Evolutionary conservation across 1,140 invertebrate species (phyloP).

Genomic region (Drosophila sturtevanti): DNA sequence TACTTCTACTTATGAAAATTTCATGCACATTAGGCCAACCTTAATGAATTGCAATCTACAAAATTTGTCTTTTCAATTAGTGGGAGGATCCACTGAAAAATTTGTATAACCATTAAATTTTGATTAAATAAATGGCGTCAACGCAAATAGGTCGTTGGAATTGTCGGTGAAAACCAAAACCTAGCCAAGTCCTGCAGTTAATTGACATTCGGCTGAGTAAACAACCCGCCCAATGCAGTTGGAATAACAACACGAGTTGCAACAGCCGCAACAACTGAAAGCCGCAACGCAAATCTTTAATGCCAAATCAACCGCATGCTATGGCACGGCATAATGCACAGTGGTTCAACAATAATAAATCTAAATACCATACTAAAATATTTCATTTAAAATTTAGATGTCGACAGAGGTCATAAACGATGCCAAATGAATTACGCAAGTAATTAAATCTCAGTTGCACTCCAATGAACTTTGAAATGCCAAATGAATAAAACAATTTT

Average conservation of each 20-base stretch:
- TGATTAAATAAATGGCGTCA: constrained; percentile 71
- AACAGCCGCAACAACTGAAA: constrained; percentile 48
- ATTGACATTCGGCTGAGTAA: constrained; percentile 66
- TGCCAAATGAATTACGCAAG: too few species aligned
- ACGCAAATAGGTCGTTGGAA: constrained; percentile 64
- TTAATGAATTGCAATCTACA: constrained; percentile 52
- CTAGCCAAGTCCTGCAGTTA: constrained; percentile 51
- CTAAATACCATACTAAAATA: too few species aligned
- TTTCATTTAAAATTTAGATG: too few species aligned
- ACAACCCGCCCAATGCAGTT: constrained; percentile 39
- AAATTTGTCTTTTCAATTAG: constrained; percentile 73
- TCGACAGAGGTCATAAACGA: neutral
- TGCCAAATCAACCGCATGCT: constrained; percentile 64
- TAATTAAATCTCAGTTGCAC: too few species aligned
- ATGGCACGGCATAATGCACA: constrained; percentile 24
- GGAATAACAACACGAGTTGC: constrained; percentile 8
- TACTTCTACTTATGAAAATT: constrained; percentile 46
- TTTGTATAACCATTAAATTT: constrained; percentile 62
- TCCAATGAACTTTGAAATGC: too few species aligned
- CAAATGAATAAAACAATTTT: too few species aligned
- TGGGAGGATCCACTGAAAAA: constrained; percentile 15
- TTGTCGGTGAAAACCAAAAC: neutral
- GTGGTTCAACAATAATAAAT: constrained; percentile 12
- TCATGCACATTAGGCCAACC: constrained; percentile 48
- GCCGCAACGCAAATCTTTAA: constrained; percentile 77